Base-by-base conservation (phyloP, 1,140 invertebrate genomes). In the Polypedilum pembai region DNA sequence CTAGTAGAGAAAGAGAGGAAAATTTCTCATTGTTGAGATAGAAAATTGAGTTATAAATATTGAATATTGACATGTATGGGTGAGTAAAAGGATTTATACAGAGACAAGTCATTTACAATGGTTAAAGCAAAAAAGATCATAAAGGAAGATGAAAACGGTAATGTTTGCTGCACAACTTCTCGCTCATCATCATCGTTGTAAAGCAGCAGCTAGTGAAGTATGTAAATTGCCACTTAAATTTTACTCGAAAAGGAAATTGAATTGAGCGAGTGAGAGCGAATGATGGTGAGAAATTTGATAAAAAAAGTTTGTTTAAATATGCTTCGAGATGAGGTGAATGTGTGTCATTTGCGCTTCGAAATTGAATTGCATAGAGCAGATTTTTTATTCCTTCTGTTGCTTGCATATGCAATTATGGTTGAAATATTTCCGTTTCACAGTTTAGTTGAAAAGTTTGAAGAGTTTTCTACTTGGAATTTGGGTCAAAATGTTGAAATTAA, bases 41-140 rank as follows among this genome's bases (percentile, higher is more conserved):
- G 45, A 56, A 56, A 56, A 56, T 56, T 56, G 45, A 56, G 45
- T 56, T 56, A 56, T 56, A 56, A 56, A 56, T 56, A 56, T 56
- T 56, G 12, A 56, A 56, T 56, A 56, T 56, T 56, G 45, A 56
- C 45, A 12, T 33, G 24, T 33, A 15, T 56, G 4, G 45, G 45
- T 15, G 45, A 4, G 12, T 3, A 5, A 33, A 33, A 33, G 24
- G 24, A 4, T 56, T n/a, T 56, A 56, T 56, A 15, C 45, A 56
- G 45, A 56, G 45, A n/a, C 12, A 56, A 56, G 12, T 12, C 24
- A 33, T 33, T 33, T 33, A 33, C 1, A 56, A 15, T 56, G 45
- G 12, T n/a, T 56, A 56, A 12, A 56, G n/a, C 41, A 45, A 45
- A n/a, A 12, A 56, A 3, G n/a, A 45, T 45, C 41, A 45, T 45